phyloP scores from a whole-genome alignment of 2,888 invertebrate genomes.

The Magallana nippona region DNA sequence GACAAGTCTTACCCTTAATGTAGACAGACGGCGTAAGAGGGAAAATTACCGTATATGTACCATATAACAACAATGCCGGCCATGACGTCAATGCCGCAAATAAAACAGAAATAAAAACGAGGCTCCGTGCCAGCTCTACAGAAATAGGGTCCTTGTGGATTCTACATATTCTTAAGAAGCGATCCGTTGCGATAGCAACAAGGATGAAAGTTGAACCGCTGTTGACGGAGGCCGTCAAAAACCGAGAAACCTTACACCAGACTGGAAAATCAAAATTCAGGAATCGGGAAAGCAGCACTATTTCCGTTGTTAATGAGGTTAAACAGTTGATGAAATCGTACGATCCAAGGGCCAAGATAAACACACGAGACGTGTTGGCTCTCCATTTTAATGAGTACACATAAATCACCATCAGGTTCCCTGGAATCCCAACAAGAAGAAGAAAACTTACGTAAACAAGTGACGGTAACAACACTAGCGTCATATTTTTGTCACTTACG shows the following conservation, averaged over 20 bases:
- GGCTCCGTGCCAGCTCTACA: slow-evolving; percentile 22
- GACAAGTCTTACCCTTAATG: slow-evolving; percentile 44
- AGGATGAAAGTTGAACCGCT: slow-evolving; percentile 45
- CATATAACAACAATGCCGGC: slow-evolving; percentile 45
- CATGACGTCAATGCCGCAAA: slow-evolving; percentile 45
- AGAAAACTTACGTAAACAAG: slow-evolving; percentile 48
- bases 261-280: slow-evolving; percentile 47
- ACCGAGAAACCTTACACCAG: slow-evolving; percentile 49
- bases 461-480: slow-evolving; percentile 40
- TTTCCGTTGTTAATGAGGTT: slow-evolving; percentile 43
- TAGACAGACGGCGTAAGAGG: neutral
- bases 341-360: slow-evolving; percentile 46
- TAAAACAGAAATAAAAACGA: slow-evolving; percentile 31
- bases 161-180: slow-evolving; percentile 46
- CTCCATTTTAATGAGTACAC: slow-evolving; percentile 49
- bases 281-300: slow-evolving; percentile 39
- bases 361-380: slow-evolving; percentile 46
- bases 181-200: slow-evolving; percentile 47
- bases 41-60: slow-evolving; percentile 36
- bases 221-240: slow-evolving; percentile 46
- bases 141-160: slow-evolving; percentile 38
- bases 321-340: slow-evolving; percentile 48
- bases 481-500: slow-evolving; percentile 27
- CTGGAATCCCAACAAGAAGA: slow-evolving; percentile 45
- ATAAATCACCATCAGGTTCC: slow-evolving; percentile 49